Percentiles rank a stretch among this genome's conserved stretches.
Conservation (phyloP, 1,140 invertebrate species). For the Euwallacea fornicatus region DNA sequence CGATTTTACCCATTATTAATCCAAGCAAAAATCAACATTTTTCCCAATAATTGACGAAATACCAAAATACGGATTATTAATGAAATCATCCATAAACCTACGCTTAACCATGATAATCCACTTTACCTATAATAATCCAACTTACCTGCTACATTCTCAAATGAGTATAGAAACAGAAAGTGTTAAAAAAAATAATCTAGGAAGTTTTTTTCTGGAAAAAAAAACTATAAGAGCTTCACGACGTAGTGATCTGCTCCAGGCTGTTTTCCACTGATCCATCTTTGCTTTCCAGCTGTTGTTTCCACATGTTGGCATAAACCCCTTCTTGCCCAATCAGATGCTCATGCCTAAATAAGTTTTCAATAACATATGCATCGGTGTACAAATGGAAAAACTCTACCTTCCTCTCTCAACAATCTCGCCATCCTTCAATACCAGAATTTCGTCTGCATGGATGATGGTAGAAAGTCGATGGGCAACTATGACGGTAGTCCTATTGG, state of each 20-base stretch:
- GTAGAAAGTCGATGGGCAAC: conserved; percentile 93
- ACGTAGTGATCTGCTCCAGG: conserved; percentile 26
- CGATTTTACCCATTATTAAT: too few relatives aligned
- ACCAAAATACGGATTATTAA: background rate
- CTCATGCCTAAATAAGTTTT: conserved; percentile 72
- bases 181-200: background rate
- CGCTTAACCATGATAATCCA: background rate
- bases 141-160: too few relatives aligned
- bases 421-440: conserved; percentile 87
- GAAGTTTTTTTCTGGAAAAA: background rate
- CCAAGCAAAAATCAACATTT: too few relatives aligned
- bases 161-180: background rate
- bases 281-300: conserved; percentile 71
- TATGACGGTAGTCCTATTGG: conserved; percentile 87
- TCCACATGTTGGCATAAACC: conserved; percentile 87
- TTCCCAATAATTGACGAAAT: too few relatives aligned
- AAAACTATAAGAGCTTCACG: background rate
- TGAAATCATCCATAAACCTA: background rate
- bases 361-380: background rate
- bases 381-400: conserved; percentile 52
- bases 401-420: conserved; percentile 88
- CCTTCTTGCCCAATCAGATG: conserved; percentile 70
- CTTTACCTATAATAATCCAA: background rate
- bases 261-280: conserved; percentile 32
- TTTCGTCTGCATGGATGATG: conserved; percentile 90